phyloP scores from a whole-genome alignment of 2,113 vertebrate species.

The Numida meleagris region DNA sequence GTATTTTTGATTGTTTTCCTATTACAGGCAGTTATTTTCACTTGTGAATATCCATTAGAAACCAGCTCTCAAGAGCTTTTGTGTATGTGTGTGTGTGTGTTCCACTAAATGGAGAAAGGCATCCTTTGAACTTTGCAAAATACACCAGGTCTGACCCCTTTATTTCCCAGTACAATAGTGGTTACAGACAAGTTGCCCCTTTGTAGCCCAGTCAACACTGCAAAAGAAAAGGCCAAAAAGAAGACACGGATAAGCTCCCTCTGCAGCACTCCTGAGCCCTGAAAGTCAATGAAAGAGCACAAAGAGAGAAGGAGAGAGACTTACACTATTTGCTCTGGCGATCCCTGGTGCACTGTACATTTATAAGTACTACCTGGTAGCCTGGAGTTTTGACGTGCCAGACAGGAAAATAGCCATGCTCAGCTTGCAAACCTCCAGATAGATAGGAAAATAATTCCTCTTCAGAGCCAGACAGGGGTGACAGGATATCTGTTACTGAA shows the following conservation, averaged over 20 bases:
- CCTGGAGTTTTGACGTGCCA: conserved; percentile 28
- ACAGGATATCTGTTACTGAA: neutral
- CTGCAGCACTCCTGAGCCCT: neutral
- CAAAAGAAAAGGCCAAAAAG: neutral
- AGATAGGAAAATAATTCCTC: conserved; percentile 21
- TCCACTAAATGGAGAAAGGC: neutral
- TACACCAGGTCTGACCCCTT: neutral
- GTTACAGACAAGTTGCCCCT: neutral
- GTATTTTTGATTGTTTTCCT: neutral
- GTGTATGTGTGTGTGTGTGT: neutral
- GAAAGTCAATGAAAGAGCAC: neutral
- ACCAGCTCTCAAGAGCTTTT: neutral
- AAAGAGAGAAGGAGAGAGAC: neutral
- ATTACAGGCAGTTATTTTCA: neutral
- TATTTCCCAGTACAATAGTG: neutral
- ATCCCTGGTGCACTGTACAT: neutral
- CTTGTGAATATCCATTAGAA: neutral
- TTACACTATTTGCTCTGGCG: neutral
- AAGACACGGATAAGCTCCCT: neutral
- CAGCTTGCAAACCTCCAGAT: conserved; percentile 24
- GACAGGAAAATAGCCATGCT: conserved; percentile 34
- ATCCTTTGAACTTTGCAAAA: neutral
- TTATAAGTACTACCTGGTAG: conserved; percentile 23
- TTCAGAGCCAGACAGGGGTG: neutral
- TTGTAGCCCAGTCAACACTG: neutral